A percentile compares a stretch with the other conserved stretches of the same genome.
phyloP scores from a whole-genome alignment of 1,140 invertebrate species.

The Nixonia krombeini region DNA sequence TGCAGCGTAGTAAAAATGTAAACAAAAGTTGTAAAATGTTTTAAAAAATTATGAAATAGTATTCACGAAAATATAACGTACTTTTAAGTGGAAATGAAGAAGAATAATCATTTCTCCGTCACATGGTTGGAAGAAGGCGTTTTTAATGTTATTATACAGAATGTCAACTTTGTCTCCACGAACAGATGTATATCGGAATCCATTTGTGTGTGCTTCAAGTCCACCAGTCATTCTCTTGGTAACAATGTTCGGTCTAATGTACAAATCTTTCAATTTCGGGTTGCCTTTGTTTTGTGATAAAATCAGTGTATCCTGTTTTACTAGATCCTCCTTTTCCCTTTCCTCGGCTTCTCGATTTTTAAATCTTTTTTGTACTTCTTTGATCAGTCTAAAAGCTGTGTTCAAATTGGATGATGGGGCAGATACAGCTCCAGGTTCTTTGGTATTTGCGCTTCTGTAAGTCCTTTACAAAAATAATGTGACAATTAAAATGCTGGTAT shows the following conservation, averaged over 20 bases:
- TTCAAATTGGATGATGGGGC: conserved; percentile 97
- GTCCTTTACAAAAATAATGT: conserved; percentile 80
- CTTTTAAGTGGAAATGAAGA: conserved; percentile 98
- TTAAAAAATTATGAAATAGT: too few species aligned
- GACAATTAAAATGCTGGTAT: conserved; percentile 1
- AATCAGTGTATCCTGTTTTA: conserved; percentile 98
- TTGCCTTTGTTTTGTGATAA: conserved; percentile 97
- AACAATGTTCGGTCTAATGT: conserved; percentile 98
- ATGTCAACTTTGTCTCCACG: conserved; percentile 99
- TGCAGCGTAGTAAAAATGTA: too few species aligned
- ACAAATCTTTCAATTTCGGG: conserved; percentile 98
- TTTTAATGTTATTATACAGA: conserved; percentile 99
- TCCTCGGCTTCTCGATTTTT: conserved; percentile 99
- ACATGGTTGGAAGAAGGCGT: conserved; percentile 99
- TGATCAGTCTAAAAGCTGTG: conserved; percentile 96
- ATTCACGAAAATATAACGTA: too few species aligned
- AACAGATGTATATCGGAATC: conserved; percentile 98
- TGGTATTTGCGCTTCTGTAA: conserved; percentile 97
- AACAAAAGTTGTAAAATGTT: background rate
- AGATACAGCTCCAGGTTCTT: conserved; percentile 96
- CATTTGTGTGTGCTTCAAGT: conserved; percentile 97
- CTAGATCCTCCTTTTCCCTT: conserved; percentile 97
- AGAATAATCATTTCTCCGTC: conserved; percentile 99
- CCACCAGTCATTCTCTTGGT: conserved; percentile 94
- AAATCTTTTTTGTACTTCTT: conserved; percentile 99